phyloP scores from a whole-genome alignment of 2,888 invertebrate genomes.

The Morpho deidamia region DNA sequence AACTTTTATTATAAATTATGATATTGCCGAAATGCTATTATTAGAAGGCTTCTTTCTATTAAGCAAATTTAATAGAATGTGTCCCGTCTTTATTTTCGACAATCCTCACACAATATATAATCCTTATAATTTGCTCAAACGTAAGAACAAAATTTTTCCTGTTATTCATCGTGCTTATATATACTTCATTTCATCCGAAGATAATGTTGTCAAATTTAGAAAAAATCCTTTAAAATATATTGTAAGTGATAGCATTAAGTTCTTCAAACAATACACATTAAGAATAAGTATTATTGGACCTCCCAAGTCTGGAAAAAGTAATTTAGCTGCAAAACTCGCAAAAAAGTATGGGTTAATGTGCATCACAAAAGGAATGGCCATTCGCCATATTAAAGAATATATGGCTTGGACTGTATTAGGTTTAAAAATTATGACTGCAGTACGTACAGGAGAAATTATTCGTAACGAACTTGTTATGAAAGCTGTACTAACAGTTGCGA shows the following conservation, averaged over 20 bases:
- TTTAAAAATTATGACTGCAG: slow-evolving; percentile 45
- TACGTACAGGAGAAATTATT: slow-evolving; percentile 61
- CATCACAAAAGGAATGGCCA: slow-evolving; percentile 74
- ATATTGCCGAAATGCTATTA: slow-evolving; percentile 78
- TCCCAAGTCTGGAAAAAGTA: slow-evolving; percentile 81
- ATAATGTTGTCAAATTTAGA: slow-evolving; percentile 69
- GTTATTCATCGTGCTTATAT: slow-evolving; percentile 78
- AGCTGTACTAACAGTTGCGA: slow-evolving; percentile 71
- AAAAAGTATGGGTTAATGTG: slow-evolving; percentile 72
- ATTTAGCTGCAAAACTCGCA: slow-evolving; percentile 73
- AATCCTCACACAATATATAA: slow-evolving; percentile 63
- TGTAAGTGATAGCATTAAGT: slow-evolving; percentile 46
- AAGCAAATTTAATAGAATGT: slow-evolving; percentile 81
- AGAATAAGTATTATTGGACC: slow-evolving; percentile 79
- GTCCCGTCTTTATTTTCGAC: slow-evolving; percentile 80
- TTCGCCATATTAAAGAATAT: slow-evolving; percentile 66
- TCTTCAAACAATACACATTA: slow-evolving; percentile 69
- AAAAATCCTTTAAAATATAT: slow-evolving; percentile 78
- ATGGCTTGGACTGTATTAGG: slow-evolving; percentile 74
- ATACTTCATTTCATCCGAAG: slow-evolving; percentile 76
- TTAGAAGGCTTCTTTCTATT: slow-evolving; percentile 78
- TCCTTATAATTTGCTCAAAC: slow-evolving; percentile 64
- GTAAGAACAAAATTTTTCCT: slow-evolving; percentile 64
- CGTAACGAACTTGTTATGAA: slow-evolving; percentile 62
- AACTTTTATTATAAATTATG: slow-evolving; percentile 68